Base-by-base conservation (phyloP, 1,140 invertebrate genomes). In the Ephestia elutella region DNA sequence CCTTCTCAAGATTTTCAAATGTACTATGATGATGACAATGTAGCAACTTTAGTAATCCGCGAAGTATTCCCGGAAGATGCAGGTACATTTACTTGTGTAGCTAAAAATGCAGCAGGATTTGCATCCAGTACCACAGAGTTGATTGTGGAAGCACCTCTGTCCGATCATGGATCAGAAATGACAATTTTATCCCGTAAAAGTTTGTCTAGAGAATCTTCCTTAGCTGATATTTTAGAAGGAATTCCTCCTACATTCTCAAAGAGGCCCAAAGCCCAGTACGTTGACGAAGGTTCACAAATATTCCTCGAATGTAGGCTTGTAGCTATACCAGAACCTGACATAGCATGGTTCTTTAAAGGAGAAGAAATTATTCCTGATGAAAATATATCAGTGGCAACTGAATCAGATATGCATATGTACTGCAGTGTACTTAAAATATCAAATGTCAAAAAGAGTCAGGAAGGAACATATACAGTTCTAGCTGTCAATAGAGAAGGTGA, bases 51-150 rank as follows among this genome's bases (percentile, higher is more conserved):
- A 17, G 94, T 98, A 18, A 98, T 99, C 65, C 93, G 94, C 56
- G 98, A 99, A 91, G 96, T 98, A 0, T 98, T 97, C 86, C 96
- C 97, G 0, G 98, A 99, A 91, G 98, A 99, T 87, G 96, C 97
- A 1, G 98, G 97, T 2, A 95, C 94, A 49, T 99, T 98, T 84
- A 99, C 97, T 0, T 98, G 97, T 73, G 95, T 99, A 11, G 96
- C 97, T 11, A 98, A 98, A 80, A 99, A 99, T 82, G 91, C 94
- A 3, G 95, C 95, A 44, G 98, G 98, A 21, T 97, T 96, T 86
- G 96, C 96, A 0, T 96, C 96, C 0, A 96, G 95, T 73, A 96
- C 96, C 5, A 96, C 97, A 0, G 96, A 97, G 81, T 83, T 99
- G 11, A 92, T 93, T 20, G 95, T 98, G 0, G 95, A 98, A 89